Conservation (phyloP, 2,113 vertebrate species). For the Heliornis fulica region DNA sequence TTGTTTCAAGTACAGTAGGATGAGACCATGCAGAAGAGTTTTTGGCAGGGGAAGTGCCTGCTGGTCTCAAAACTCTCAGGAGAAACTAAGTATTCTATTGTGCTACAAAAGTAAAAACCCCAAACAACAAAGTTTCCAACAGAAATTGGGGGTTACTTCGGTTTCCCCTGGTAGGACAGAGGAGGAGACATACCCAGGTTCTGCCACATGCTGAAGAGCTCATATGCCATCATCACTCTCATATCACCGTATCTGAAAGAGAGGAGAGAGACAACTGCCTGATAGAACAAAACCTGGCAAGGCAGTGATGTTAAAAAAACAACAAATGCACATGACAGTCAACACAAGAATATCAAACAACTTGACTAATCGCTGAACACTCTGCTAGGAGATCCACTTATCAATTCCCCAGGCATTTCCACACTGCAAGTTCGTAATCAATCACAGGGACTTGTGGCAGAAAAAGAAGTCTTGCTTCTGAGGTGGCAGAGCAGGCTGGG, state of each 20-base stretch:
- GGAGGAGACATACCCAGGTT: slow-evolving; percentile 77
- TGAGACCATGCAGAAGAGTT: background rate
- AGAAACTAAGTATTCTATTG: background rate
- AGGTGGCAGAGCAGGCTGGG: background rate
- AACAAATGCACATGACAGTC: background rate
- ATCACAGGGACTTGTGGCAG: background rate
- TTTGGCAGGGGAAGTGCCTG: background rate
- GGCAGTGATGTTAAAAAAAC: background rate
- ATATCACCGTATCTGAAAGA: slow-evolving; percentile 83
- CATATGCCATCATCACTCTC: slow-evolving; percentile 90
- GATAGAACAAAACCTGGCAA: background rate
- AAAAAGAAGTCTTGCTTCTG: background rate
- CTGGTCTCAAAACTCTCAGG: background rate
- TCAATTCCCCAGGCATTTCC: background rate
- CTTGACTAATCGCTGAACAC: background rate
- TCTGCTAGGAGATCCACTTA: background rate
- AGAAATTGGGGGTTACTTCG: background rate
- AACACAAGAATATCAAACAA: background rate
- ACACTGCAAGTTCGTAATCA: background rate
- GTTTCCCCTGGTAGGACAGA: background rate
- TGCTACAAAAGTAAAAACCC: background rate
- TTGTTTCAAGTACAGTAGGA: background rate
- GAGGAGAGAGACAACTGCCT: background rate
- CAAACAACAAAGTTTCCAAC: no score
- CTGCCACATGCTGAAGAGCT: slow-evolving; percentile 92